Percentiles rank a stretch among this genome's conserved stretches.
These are phyloP conservation scores for Palythoa caribaeorum DNA, from an alignment of 92 coral and sea anemone species.

Conservation along the genomic window DNA sequence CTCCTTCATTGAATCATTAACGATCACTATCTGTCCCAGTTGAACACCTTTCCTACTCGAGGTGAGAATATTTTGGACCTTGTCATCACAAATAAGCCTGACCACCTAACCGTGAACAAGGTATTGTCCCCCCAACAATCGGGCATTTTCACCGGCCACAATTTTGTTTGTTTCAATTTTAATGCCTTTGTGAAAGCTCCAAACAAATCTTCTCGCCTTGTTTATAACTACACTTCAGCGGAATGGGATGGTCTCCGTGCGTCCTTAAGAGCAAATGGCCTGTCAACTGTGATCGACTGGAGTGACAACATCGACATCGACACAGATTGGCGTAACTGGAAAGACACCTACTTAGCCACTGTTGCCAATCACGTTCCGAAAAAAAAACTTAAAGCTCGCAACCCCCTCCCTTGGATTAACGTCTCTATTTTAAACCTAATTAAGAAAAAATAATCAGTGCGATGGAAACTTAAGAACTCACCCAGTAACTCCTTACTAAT, in stretches of 20 bases:
- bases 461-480: no score
- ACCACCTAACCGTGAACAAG: no score
- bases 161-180: conserved; percentile 14
- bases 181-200: conserved; percentile 19
- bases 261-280: not conserved
- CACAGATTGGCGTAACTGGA: conserved; percentile 53
- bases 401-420: no score
- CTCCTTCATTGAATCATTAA: conserved; percentile 51
- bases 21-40: not conserved
- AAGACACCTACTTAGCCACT: conserved; percentile 49
- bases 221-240: conserved; percentile 31
- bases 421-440: no score
- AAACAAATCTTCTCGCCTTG: not conserved
- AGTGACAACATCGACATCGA: conserved; percentile 6
- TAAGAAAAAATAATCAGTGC: conserved; percentile 51
- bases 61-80: conserved; percentile 46
- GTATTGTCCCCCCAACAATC: conserved; percentile 32
- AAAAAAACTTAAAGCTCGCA: conserved; percentile 54
- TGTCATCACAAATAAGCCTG: no score
- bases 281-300: not conserved
- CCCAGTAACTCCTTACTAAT: no score
- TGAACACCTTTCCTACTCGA: conserved; percentile 37
- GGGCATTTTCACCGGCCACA: conserved; percentile 41
- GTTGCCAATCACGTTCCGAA: conserved; percentile 53
- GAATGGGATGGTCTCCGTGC: conserved; percentile 29